Evolutionary conservation across 2,113 vertebrate genomes (phyloP).

Genomic region (Pungitius pungitius): DNA sequence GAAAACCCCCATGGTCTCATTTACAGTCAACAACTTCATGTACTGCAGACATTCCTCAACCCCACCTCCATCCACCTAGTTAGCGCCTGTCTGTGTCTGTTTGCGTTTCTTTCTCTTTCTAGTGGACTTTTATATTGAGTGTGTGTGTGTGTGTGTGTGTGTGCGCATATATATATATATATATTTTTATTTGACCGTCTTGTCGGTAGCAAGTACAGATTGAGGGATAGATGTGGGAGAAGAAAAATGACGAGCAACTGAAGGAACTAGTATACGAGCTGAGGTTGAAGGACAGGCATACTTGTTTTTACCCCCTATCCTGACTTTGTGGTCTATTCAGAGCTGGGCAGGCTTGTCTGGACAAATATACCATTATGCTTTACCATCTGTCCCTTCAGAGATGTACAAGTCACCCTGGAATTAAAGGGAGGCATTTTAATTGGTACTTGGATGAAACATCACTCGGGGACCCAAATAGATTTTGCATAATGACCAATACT

Average conservation of each 20-base stretch:
- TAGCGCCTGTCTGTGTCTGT: neutral
- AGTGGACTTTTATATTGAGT: slow-evolving; percentile 25
- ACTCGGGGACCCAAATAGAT: slow-evolving; percentile 59
- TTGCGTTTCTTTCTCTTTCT: slow-evolving; percentile 27
- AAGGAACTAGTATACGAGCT: slow-evolving; percentile 42
- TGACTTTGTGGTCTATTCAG: slow-evolving; percentile 57
- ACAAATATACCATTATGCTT: slow-evolving; percentile 62
- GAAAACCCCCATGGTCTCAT: slow-evolving; percentile 41
- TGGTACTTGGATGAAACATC: slow-evolving; percentile 59
- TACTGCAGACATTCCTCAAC: slow-evolving; percentile 2
- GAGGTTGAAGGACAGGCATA: slow-evolving; percentile 44
- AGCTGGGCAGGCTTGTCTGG: slow-evolving; percentile 41
- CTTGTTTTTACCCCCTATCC: slow-evolving; percentile 48
- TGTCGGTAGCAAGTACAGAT: slow-evolving; percentile 33
- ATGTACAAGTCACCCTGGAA: slow-evolving; percentile 50
- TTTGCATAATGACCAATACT: slow-evolving; percentile 66
- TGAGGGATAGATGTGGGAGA: slow-evolving; percentile 44
- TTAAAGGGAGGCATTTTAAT: slow-evolving; percentile 66
- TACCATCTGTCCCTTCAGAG: slow-evolving; percentile 67
- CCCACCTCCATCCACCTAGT: neutral
- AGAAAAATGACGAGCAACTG: slow-evolving; percentile 51
- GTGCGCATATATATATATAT: no score
- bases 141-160: no score
- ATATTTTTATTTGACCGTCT: slow-evolving; percentile 29
- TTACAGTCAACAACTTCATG: slow-evolving; percentile 37